Evolutionary conservation across 2,888 invertebrate species (phyloP).

Genomic region (Aporophyla nigra): DNA sequence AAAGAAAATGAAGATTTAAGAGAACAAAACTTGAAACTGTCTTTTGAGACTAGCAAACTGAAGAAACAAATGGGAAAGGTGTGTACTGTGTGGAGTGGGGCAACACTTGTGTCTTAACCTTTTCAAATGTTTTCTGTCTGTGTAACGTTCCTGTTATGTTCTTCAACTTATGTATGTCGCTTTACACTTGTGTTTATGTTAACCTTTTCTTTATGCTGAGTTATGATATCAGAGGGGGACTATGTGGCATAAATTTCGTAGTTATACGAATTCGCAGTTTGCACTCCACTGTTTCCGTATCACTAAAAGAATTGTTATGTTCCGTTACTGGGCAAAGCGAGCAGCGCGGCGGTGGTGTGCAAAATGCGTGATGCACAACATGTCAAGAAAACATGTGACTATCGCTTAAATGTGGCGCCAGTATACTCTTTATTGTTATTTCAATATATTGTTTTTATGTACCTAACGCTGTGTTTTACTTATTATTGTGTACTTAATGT

Average conservation of each 20-base stretch:
- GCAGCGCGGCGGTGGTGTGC: background rate
- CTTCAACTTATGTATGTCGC: background rate
- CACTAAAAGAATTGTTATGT: background rate
- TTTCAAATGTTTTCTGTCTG: background rate
- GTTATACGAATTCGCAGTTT: background rate
- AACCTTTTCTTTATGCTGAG: conserved; percentile 35
- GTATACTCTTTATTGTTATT: conserved; percentile 22
- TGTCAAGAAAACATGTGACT: background rate
- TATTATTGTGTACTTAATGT: background rate
- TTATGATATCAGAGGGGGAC: conserved; percentile 3
- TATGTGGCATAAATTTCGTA: background rate
- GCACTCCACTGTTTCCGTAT: background rate
- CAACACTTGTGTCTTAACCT: background rate
- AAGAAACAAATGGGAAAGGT: conserved; percentile 86
- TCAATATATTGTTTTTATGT: conserved; percentile 22
- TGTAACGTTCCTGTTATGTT: background rate
- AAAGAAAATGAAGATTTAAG: conserved; percentile 79
- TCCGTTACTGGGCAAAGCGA: background rate
- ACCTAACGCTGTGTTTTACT: conserved; percentile 20
- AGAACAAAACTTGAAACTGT: conserved; percentile 78
- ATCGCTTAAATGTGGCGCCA: conserved; percentile 15
- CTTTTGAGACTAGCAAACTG: conserved; percentile 78
- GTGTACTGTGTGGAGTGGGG: conserved; percentile 41
- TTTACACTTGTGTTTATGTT: conserved; percentile 27
- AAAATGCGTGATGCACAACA: conserved; percentile 8